Percentiles rank a stretch among this genome's conserved stretches.
Evolutionary conservation across 2,113 vertebrate genomes (phyloP).

Genomic region (Chinchilla lanigera): DNA sequence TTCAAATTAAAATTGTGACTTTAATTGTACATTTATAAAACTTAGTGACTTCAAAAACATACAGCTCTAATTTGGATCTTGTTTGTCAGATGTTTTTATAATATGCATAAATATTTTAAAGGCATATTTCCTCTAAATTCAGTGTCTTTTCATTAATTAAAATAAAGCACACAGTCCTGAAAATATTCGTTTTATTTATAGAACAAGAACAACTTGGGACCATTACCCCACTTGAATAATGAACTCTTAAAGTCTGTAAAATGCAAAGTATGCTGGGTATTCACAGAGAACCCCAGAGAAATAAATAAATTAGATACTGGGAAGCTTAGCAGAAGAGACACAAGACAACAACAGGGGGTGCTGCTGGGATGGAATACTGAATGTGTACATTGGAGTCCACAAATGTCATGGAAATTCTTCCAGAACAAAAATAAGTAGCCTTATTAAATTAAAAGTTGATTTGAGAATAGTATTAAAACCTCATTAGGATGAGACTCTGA

Average conservation of each 20-base stretch:
- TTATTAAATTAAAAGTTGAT: slow-evolving; percentile 6
- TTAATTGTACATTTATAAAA: neutral
- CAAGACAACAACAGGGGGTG: slow-evolving; percentile 66
- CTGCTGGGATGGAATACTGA: slow-evolving; percentile 51
- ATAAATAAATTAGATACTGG: neutral
- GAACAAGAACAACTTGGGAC: neutral
- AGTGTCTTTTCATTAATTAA: neutral
- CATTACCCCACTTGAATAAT: neutral
- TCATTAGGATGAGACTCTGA: neutral
- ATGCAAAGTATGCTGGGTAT: neutral
- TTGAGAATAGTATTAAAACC: slow-evolving; percentile 47
- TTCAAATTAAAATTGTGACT: neutral
- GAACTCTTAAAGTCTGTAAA: neutral
- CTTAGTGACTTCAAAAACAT: neutral
- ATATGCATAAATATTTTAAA: slow-evolving; percentile 1
- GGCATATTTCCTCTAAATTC: neutral
- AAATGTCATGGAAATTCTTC: slow-evolving; percentile 23
- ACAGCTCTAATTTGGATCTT: neutral
- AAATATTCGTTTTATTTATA: slow-evolving; percentile 14
- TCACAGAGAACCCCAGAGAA: neutral
- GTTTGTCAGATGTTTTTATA: slow-evolving; percentile 39
- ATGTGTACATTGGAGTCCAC: neutral
- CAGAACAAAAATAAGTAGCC: neutral
- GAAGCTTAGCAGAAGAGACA: neutral
- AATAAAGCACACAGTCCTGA: neutral